Evolutionary conservation across 2,113 vertebrate species (phyloP), one percentile per base, ranked within the genome.

Genomic region (Collichthys lucidus): DNA sequence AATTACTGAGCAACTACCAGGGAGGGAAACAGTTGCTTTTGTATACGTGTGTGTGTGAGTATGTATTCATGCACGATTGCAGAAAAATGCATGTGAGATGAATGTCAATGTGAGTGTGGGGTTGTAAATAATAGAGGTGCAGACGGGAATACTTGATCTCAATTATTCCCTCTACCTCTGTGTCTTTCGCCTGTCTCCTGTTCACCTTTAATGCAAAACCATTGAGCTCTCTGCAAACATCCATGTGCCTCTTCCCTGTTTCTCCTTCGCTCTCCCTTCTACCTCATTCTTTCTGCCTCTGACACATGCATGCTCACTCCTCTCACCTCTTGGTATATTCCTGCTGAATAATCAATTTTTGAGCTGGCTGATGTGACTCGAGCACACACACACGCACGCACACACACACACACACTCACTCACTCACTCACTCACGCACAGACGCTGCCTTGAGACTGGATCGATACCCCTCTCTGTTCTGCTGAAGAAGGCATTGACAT

Each of bases 401-500:
- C 88, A 62, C 79, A 53, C 74, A 47, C 63, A 35, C 46, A 40
- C 62, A 40, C 85, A 68, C 74, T n/a, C 82, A 40, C 67, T 80
- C 89, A 79, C 67, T 24, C 40, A 57, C 69, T 20, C 60, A 31
- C 69, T 10, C 77, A 81, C 53, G n/a, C 86, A 87, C 88, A 90
- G 88, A 92, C 90, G 69, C 89, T 92, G 91, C 91, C 91, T 92
- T 91, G 91, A 93, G 93, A 93, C 92, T 87, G 89, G 92, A 93
- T 94, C 93, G 88, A 94, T 94, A 93, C 86, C 88, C 87, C 92
- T 92, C 90, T 93, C 91, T 93, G 93, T 94, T 93, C 92, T 94
- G 93, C 92, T 93, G 93, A 94, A 93, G 92, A 91, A 94, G 91
- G 93, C 93, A 92, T 91, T 93, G 92, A 94, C 93, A 93, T 94